A percentile compares a stretch with the other conserved stretches of the same genome.
These are phyloP conservation scores for Acanthochromis polyacanthus DNA, from an alignment of 2,113 vertebrate species.

Conservation along the genomic window DNA sequence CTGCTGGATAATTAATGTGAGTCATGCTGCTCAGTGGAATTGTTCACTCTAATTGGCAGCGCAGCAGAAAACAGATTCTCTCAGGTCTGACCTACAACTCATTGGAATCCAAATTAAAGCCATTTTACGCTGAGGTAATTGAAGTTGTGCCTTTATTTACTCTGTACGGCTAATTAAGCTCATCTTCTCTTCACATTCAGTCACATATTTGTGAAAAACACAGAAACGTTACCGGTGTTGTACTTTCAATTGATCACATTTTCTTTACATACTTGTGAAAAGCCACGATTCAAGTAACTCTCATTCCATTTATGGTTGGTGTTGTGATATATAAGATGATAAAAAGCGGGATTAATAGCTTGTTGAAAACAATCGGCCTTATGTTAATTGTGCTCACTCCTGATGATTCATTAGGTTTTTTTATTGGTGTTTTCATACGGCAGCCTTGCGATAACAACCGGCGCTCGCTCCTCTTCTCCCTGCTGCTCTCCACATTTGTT, in stretches of 20 bases:
- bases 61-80: constrained; percentile 16
- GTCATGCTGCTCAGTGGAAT: constrained; percentile 25
- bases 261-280: not conserved
- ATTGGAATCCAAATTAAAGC: constrained; percentile 33
- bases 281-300: not conserved
- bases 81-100: constrained; percentile 19
- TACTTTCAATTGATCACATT: constrained; percentile 9
- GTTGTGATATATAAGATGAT: constrained; percentile 9
- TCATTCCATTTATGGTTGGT: constrained; percentile 2
- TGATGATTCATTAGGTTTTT: constrained; percentile 40
- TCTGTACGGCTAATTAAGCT: constrained; percentile 21
- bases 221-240: not conserved
- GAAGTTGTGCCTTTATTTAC: constrained; percentile 14
- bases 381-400: constrained; percentile 26
- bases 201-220: constrained; percentile 3
- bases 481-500: constrained; percentile 41
- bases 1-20: constrained; percentile 25
- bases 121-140: constrained; percentile 2
- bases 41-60: constrained; percentile 41
- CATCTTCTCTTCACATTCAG: not conserved
- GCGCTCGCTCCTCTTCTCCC: constrained; percentile 21
- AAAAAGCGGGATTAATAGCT: constrained; percentile 13
- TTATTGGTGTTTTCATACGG: constrained; percentile 21
- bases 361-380: constrained; percentile 18
- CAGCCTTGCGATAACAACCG: constrained; percentile 23